A percentile compares a stretch with the other conserved stretches of the same genome.
phyloP scores from a whole-genome alignment of 2,797 vertebrate species.

The Sciurus vulgaris region DNA sequence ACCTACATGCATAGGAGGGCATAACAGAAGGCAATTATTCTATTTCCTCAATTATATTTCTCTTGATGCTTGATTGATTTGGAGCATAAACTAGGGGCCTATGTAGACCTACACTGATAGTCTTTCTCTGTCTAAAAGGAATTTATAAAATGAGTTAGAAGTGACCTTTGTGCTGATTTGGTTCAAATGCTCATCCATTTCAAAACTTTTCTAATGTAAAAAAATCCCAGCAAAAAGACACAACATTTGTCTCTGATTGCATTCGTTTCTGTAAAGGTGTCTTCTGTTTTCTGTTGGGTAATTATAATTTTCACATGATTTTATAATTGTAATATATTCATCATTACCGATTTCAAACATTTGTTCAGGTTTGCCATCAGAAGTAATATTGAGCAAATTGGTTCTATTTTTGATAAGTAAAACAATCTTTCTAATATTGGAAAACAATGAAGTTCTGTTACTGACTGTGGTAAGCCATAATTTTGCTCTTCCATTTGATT shows the following conservation, averaged over 20 bases:
- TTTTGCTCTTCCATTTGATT: background rate
- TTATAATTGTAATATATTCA: background rate
- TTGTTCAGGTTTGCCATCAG: conserved; percentile 11
- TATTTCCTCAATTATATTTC: background rate
- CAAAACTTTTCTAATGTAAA: background rate
- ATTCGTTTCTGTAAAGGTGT: background rate
- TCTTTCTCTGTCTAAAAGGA: background rate
- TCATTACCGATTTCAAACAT: background rate
- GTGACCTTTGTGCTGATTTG: background rate
- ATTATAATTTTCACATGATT: background rate
- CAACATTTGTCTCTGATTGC: background rate
- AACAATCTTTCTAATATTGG: background rate
- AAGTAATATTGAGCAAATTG: background rate
- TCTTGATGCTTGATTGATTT: background rate
- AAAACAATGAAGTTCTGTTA: background rate
- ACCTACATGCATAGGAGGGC: background rate
- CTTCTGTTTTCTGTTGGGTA: background rate
- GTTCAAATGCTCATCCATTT: background rate
- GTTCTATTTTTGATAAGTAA: conserved; percentile 37
- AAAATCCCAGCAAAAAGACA: background rate
- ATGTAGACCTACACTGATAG: background rate
- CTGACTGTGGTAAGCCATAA: background rate
- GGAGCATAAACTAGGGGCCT: background rate
- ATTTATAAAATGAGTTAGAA: background rate
- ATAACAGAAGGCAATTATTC: background rate